phyloP scores from a whole-genome alignment of 2,113 vertebrate genomes.

The Herpetotheres cachinnans region DNA sequence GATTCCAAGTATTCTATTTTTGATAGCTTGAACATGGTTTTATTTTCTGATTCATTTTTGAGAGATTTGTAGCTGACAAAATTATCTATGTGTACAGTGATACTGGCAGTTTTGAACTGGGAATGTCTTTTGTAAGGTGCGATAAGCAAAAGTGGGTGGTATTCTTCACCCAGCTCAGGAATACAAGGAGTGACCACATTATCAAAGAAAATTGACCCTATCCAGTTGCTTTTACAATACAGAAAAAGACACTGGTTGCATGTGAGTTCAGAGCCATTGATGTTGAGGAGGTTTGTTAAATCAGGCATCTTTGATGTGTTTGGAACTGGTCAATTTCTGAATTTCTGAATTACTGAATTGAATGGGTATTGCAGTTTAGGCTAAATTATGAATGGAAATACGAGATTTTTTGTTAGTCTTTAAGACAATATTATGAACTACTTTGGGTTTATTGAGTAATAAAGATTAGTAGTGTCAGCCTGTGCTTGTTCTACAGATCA shows the following conservation, averaged over 20 bases:
- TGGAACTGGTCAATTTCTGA: neutral
- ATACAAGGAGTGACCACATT: neutral
- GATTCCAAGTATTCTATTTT: neutral
- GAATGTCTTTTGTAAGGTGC: accelerated
- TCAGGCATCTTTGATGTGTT: neutral
- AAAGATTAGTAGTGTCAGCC: neutral
- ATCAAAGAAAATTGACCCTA: neutral
- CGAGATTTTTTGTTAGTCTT: neutral
- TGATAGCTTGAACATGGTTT: neutral
- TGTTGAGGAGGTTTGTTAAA: neutral
- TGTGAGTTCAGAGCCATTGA: neutral
- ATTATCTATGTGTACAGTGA: neutral
- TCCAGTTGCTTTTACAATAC: neutral
- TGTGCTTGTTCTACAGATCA: neutral
- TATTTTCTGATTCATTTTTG: neutral
- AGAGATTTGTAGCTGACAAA: neutral
- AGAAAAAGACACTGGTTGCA: neutral
- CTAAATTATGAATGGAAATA: neutral
- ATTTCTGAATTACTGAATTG: neutral
- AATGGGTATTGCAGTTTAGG: neutral
- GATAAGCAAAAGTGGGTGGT: neutral
- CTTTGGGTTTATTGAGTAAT: neutral
- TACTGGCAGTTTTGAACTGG: neutral
- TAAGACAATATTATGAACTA: neutral
- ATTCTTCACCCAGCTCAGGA: neutral